Evolutionary conservation across 2,888 invertebrate species (phyloP).

Genomic region (Nomada fabriciana): DNA sequence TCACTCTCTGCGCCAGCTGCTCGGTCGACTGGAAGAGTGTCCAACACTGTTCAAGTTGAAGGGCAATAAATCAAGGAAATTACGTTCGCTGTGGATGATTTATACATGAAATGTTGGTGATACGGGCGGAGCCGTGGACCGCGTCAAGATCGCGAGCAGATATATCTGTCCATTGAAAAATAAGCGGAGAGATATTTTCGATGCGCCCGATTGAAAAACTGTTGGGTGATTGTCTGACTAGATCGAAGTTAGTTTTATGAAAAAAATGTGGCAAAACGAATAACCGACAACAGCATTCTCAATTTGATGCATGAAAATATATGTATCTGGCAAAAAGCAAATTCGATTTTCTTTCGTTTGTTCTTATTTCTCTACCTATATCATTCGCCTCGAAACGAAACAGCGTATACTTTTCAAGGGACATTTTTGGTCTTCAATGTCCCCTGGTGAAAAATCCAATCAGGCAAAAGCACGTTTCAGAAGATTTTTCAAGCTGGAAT

Average conservation of each 20-base stretch:
- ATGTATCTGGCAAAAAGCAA: too few relatives aligned
- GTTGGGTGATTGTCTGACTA: too few relatives aligned
- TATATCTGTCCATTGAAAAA: not conserved
- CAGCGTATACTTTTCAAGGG: too few relatives aligned
- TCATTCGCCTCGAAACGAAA: not conserved
- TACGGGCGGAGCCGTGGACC: not conserved
- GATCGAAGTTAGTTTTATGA: too few relatives aligned
- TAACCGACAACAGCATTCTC: too few relatives aligned
- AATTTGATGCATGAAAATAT: too few relatives aligned
- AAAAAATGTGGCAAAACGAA: too few relatives aligned
- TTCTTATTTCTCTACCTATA: too few relatives aligned
- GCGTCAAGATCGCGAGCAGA: not conserved
- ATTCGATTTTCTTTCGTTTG: too few relatives aligned
- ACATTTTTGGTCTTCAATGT: too few relatives aligned
- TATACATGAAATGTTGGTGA: not conserved
- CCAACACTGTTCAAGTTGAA: not conserved
- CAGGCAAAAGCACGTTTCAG: not conserved
- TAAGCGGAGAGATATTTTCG: constrained; percentile 4
- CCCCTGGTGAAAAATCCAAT: not conserved
- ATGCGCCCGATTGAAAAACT: not conserved
- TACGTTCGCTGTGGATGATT: constrained; percentile 4
- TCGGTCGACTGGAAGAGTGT: too few relatives aligned
- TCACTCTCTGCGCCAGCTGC: too few relatives aligned
- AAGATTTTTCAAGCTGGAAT: not conserved
- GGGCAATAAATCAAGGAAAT: constrained; percentile 32